Conservation (phyloP, 1,140 invertebrate genomes). For the Ericerus pela region DNA sequence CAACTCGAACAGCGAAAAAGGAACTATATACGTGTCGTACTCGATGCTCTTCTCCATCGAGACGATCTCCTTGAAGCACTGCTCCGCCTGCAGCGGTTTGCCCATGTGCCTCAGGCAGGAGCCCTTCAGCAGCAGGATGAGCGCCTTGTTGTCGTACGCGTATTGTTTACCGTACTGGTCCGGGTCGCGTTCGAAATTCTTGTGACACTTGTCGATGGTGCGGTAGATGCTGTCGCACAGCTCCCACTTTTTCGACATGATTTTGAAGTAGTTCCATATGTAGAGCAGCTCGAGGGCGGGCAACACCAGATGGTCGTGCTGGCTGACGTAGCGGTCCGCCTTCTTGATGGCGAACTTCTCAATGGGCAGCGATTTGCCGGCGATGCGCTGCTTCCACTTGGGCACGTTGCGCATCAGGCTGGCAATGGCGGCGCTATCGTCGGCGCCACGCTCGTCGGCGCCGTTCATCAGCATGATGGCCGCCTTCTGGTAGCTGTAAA, state of each 20-base stretch:
- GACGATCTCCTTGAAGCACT: constrained; percentile 53
- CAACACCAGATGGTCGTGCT: constrained; percentile 56
- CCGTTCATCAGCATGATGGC: constrained; percentile 56
- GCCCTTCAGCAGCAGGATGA: constrained; percentile 65
- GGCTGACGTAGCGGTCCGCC: constrained; percentile 56
- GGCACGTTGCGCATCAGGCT: constrained; percentile 58
- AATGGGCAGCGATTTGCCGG: constrained; percentile 89
- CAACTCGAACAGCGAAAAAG: constrained; percentile 74
- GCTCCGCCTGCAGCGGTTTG: constrained; percentile 53
- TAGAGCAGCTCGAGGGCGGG: constrained; percentile 80
- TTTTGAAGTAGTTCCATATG: constrained; percentile 84
- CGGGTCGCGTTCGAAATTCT: constrained; percentile 27
- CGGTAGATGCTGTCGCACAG: constrained; percentile 53
- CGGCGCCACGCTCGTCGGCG: constrained; percentile 37
- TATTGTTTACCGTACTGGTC: constrained; percentile 36
- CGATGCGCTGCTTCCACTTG: constrained; percentile 70
- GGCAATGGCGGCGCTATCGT: constrained; percentile 35
- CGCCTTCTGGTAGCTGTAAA: constrained; percentile 80
- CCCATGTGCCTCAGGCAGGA: constrained; percentile 62
- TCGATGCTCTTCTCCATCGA: constrained; percentile 59
- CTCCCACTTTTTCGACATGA: constrained; percentile 54
- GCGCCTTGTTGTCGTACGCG: constrained; percentile 59
- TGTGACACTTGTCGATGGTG: constrained; percentile 49
- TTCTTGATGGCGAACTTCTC: constrained; percentile 89
- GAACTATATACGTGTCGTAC: constrained; percentile 69